Evolutionary conservation across 2,797 vertebrate genomes (phyloP).

Genomic region (Harpagifer antarcticus): DNA sequence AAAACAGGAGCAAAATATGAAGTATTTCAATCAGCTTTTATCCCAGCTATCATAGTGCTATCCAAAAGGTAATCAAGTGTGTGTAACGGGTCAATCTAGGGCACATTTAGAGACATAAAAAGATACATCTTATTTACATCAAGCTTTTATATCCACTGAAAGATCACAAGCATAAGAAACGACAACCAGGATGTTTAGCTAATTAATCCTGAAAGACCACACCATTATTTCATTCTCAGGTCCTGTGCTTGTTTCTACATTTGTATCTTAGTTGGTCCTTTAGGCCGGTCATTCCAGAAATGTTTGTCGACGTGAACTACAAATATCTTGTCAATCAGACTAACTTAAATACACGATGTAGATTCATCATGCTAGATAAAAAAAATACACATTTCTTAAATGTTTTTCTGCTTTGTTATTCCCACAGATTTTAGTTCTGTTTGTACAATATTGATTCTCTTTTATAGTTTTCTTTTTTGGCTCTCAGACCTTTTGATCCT

Average conservation of each 20-base stretch:
- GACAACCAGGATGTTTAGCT: background rate
- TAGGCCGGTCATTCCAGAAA: conserved; percentile 6
- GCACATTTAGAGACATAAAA: background rate
- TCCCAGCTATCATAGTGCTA: background rate
- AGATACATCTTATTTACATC: background rate
- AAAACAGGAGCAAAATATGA: background rate
- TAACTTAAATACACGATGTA: background rate
- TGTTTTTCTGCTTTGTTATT: conserved; percentile 22
- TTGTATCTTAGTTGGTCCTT: background rate
- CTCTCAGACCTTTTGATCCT: conserved; percentile 8
- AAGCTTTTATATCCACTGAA: background rate
- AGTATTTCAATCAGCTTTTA: background rate
- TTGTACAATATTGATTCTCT: conserved; percentile 38
- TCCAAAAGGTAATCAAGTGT: background rate
- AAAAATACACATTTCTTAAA: background rate
- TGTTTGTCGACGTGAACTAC: background rate
- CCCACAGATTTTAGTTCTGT: background rate
- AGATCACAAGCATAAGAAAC: background rate
- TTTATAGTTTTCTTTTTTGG: conserved; percentile 18
- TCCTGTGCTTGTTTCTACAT: conserved; percentile 1
- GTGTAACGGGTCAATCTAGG: conserved; percentile 1
- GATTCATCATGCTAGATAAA: background rate
- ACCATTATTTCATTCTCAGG: background rate
- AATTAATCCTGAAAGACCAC: conserved; percentile 17
- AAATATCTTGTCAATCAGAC: conserved; percentile 14